Base-by-base conservation (phyloP, 2,888 invertebrate genomes). In the Chironomus riparius region DNA sequence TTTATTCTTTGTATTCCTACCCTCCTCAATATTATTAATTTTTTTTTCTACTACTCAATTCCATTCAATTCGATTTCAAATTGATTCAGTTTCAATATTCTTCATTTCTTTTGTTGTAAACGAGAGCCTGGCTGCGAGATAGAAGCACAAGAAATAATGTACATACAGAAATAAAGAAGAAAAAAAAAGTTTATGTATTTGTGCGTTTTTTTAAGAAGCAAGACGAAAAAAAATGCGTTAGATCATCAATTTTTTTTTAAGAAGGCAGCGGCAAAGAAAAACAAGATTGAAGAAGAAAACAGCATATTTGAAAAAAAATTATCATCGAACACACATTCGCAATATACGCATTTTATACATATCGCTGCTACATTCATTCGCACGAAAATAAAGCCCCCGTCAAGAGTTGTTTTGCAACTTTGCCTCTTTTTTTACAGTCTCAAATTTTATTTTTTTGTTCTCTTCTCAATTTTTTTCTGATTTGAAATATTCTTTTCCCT, bases 401-500 rank as follows among this genome's bases (percentile, higher is more conserved):
- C 28, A 28, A 61, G 38, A 72, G 72, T 28, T 72, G 72, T 72
- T 72, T 62, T 72, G 72, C 72, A 72, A 62, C 72, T 72, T 18
- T 56, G 56, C 56, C 56, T 56, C 13, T 56, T 65, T 65, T 65
- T 65, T 21, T 65, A 13, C 5, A 65, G 6, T 24, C 21, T 65
- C 21, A 18, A 12, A n/a, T n/a, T n/a, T n/a, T n/a, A n/a, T n/a
- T n/a, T n/a, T n/a, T n/a, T n/a, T n/a, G n/a, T n/a, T n/a, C n/a
- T n/a, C n/a, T n/a, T n/a, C n/a, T n/a, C n/a, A n/a, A n/a, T 10
- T 65, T 56, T 56, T 56, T 13, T 56, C n/a, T 15, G 50, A 56
- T 56, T 50, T 5, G 50, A 50, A 50, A 15, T 50, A 50, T 50
- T 50, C 50, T 56, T 56, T 56, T 38, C 7, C 56, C 4, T 56